Percentiles rank a stretch among this genome's conserved stretches.
phyloP scores from a whole-genome alignment of 2,888 invertebrate genomes.

The Schizaphis graminum region DNA sequence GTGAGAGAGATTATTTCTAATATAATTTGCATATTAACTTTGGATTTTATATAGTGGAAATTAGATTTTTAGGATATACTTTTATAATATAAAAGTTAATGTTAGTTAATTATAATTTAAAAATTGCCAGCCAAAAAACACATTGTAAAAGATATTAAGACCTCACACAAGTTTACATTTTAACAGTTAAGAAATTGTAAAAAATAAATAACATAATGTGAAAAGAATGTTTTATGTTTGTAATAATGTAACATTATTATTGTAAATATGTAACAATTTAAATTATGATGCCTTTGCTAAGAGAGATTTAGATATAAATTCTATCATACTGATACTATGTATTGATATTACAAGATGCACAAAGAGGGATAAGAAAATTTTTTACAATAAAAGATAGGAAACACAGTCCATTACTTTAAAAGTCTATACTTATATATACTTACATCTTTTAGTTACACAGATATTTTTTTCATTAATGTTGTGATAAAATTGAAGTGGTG shows the following conservation, averaged over 20 bases:
- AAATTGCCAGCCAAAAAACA: no score
- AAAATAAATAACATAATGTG: not conserved
- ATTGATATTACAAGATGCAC: not conserved
- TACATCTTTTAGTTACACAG: conserved; percentile 17
- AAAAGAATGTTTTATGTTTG: no score
- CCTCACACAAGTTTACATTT: not conserved
- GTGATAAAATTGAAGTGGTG: conserved; percentile 54
- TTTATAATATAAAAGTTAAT: not conserved
- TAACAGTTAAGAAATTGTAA: not conserved
- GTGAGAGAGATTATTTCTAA: not conserved
- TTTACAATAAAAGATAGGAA: not conserved
- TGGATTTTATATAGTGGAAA: not conserved
- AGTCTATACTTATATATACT: not conserved
- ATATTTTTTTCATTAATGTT: conserved; percentile 48
- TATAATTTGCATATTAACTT: not conserved
- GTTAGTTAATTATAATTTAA: not conserved
- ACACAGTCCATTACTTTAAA: not conserved
- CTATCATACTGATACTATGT: not conserved
- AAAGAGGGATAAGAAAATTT: not conserved
- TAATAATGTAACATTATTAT: no score
- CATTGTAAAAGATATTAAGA: not conserved
- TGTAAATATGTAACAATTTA: no score
- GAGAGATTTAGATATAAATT: not conserved
- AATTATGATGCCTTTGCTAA: not conserved
- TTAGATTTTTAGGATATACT: not conserved